These are phyloP conservation scores for Puntigrus tetrazona DNA, from an alignment of 2,113 vertebrate genomes.

Conservation along the genomic window DNA sequence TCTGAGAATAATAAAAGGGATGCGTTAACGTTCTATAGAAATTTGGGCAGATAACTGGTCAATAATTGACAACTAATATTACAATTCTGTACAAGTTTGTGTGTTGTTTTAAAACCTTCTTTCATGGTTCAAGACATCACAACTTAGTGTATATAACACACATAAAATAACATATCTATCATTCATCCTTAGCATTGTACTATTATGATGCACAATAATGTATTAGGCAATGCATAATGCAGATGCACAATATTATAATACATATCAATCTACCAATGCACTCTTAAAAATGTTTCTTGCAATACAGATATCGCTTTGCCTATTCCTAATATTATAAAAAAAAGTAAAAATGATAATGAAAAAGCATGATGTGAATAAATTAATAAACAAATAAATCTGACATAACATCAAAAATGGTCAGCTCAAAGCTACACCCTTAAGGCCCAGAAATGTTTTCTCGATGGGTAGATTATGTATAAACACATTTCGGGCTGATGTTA, in stretches of 20 bases:
- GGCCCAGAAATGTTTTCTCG: neutral
- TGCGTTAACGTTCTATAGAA: neutral
- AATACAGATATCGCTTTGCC: neutral
- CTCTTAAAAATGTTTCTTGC: neutral
- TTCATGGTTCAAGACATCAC: neutral
- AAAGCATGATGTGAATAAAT: neutral
- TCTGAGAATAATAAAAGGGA: neutral
- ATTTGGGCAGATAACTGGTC: neutral
- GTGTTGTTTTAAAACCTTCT: neutral
- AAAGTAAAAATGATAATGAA: neutral
- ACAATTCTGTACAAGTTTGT: neutral
- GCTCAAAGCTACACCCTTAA: neutral
- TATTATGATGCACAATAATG: neutral
- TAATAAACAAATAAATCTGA: neutral
- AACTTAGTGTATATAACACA: neutral
- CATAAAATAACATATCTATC: neutral
- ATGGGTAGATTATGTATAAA: neutral
- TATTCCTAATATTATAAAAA: neutral
- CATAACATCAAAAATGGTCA: neutral
- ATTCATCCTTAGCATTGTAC: neutral
- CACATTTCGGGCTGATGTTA: neutral
- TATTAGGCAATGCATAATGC: too few relatives aligned
- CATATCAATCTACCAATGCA: neutral
- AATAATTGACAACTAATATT: neutral
- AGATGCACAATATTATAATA: neutral